Evolutionary conservation across 2,113 vertebrate species (phyloP).

Genomic region (Oncorhynchus kisutch): DNA sequence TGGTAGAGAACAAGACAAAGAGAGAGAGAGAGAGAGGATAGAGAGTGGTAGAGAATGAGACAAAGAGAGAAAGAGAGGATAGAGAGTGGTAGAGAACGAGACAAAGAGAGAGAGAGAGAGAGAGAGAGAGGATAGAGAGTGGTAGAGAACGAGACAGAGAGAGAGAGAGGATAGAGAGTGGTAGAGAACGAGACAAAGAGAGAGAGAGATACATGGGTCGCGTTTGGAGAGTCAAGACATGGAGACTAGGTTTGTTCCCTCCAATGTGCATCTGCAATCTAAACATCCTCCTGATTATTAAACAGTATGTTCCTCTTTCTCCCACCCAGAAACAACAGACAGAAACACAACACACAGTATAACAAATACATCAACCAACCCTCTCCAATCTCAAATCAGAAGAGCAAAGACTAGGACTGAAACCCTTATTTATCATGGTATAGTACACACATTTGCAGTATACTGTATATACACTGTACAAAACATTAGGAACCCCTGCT

Average conservation of each 20-base stretch:
- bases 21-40: constrained; percentile 13
- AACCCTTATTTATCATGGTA: no score
- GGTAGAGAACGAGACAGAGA: no score
- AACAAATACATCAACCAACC: constrained; percentile 14
- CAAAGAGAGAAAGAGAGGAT: background rate
- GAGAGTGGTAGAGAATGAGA: constrained; percentile 15
- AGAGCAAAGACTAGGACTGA: no score
- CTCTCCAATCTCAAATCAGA: background rate
- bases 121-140: no score
- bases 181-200: constrained; percentile 5
- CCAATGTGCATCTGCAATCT: constrained; percentile 55
- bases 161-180: constrained; percentile 18
- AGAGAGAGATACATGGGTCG: background rate
- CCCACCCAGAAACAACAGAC: constrained; percentile 10
- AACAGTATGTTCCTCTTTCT: constrained; percentile 43
- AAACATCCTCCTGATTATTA: constrained; percentile 64
- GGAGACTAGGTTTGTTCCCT: constrained; percentile 25
- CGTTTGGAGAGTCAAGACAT: no score
- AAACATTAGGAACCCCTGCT: no score
- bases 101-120: background rate
- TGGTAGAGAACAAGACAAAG: background rate
- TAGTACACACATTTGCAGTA: no score
- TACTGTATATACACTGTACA: no score
- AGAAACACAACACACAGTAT: constrained; percentile 32
- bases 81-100: no score